Conservation (phyloP, 2,113 vertebrate species). For the Cisticola juncidis region DNA sequence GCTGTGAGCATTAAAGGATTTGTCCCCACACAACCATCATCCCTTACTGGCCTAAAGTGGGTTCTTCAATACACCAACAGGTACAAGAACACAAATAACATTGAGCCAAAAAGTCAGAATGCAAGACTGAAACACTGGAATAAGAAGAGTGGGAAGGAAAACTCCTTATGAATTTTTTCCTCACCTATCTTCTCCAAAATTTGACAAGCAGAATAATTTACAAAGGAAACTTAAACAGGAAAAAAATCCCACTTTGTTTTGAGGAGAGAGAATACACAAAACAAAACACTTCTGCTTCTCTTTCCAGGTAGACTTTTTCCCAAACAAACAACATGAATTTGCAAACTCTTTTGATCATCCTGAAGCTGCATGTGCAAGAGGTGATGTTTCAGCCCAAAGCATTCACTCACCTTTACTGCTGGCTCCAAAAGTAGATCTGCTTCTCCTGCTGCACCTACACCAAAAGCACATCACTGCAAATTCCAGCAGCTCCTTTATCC, state of each 20-base stretch:
- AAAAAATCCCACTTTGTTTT: not conserved
- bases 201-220: not conserved
- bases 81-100: not conserved
- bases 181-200: not conserved
- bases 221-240: not conserved
- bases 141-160: not conserved
- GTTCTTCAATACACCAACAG: not conserved
- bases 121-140: not conserved
- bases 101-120: not conserved
- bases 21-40: not conserved
- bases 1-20: not conserved
- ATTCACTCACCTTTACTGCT: not conserved
- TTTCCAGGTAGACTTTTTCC: slow-evolving; percentile 56
- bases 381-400: slow-evolving; percentile 49
- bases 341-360: slow-evolving; percentile 44
- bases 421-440: slow-evolving; percentile 28
- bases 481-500: not conserved
- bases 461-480: not conserved
- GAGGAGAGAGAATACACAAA: not conserved
- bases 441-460: not conserved
- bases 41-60: not conserved
- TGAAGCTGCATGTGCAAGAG: slow-evolving; percentile 35
- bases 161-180: not conserved
- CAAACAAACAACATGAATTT: slow-evolving; percentile 44
- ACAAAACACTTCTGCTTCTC: slow-evolving; percentile 47